Evolutionary conservation across 2,888 invertebrate species (phyloP).

Genomic region (Tetanocera ferruginea): DNA sequence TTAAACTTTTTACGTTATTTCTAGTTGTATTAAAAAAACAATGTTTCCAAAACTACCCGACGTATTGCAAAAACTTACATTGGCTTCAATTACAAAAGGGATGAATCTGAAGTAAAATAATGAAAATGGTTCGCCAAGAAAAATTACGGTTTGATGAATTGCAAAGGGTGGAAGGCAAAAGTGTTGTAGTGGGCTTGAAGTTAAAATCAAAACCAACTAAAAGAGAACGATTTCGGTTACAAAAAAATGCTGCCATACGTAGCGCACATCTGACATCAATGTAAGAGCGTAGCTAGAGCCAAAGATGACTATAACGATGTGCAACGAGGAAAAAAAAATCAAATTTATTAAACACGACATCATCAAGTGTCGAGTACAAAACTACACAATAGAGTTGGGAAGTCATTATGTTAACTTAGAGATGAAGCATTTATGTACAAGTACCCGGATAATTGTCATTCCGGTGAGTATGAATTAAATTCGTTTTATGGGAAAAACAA

Average conservation of each 20-base stretch:
- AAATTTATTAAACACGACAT: slow-evolving; percentile 52
- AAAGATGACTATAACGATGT: slow-evolving; percentile 38
- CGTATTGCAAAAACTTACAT: neutral
- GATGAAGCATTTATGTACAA: neutral
- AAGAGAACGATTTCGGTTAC: neutral
- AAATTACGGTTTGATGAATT: neutral
- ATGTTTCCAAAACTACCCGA: neutral
- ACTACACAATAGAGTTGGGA: slow-evolving; percentile 32
- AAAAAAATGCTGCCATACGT: slow-evolving; percentile 15
- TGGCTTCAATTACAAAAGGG: slow-evolving; percentile 10
- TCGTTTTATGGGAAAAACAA: too few relatives aligned
- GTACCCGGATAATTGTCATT: too few relatives aligned
- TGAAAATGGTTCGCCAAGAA: neutral
- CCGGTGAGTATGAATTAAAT: too few relatives aligned
- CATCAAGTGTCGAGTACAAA: slow-evolving; percentile 43
- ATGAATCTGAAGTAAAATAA: neutral
- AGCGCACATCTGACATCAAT: slow-evolving; percentile 35
- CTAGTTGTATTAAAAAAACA: slow-evolving; percentile 6
- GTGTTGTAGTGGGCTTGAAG: neutral
- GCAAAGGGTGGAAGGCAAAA: neutral
- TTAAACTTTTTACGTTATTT: neutral
- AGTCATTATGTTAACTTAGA: slow-evolving; percentile 35
- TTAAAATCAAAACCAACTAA: neutral
- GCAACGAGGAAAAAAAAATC: slow-evolving; percentile 31
- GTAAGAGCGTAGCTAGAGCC: slow-evolving; percentile 28